A percentile compares a stretch with the other conserved stretches of the same genome.
phyloP scores from a whole-genome alignment of 2,797 vertebrate genomes.

The Onychomys arenicola region DNA sequence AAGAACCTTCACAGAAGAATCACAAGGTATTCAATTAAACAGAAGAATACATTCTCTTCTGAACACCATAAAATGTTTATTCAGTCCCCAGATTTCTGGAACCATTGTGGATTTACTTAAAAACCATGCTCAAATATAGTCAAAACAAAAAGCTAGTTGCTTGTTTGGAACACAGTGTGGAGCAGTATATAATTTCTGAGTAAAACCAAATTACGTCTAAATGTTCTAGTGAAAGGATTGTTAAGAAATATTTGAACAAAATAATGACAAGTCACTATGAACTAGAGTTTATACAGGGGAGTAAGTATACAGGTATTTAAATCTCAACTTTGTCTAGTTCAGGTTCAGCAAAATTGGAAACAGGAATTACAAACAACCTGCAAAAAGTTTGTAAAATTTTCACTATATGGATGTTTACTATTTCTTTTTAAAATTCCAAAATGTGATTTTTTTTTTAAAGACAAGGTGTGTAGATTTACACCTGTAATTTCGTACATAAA shows the following conservation, averaged over 20 bases:
- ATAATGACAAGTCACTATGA: neutral
- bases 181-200: neutral
- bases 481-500: no score
- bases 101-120: neutral
- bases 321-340: neutral
- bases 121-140: neutral
- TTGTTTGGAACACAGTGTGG: neutral
- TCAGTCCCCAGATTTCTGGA: neutral
- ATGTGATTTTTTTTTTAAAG: neutral
- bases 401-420: no score
- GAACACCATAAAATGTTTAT: neutral
- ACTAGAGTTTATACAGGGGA: neutral
- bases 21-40: conserved; percentile 5
- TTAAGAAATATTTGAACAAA: neutral
- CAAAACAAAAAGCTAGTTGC: neutral
- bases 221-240: neutral
- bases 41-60: neutral
- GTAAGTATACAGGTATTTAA: neutral
- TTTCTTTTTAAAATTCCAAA: neutral
- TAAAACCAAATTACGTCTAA: neutral
- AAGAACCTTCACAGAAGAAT: conserved; percentile 89
- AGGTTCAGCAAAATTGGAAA: neutral
- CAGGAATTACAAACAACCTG: neutral
- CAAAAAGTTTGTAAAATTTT: neutral
- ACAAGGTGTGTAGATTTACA: neutral